Base-by-base conservation (phyloP, 2,888 invertebrate genomes). In the Scotopteryx bipunctaria region DNA sequence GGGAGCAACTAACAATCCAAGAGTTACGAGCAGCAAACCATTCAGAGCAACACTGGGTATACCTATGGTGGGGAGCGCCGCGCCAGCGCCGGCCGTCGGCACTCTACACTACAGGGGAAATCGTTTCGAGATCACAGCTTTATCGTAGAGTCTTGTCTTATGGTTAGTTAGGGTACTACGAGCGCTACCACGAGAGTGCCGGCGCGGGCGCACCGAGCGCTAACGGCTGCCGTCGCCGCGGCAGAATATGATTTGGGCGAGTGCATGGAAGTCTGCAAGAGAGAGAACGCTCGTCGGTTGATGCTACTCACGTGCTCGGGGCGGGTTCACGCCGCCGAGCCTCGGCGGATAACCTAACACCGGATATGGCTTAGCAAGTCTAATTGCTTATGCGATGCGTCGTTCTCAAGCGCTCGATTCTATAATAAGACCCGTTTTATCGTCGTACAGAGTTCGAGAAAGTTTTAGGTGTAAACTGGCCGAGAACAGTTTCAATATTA, bases 181-280 rank as follows among this genome's bases (percentile, higher is more conserved):
- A 48, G 48, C 35, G 53, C 71, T 76, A 76, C 72, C 71, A 71
- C 76, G 70, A 74, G 75, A 59, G 73, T 58, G 76, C 57, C 69
- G 72, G 45, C 51, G 45, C 43, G 43, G 46, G 68, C 70, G 65
- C 83, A 80, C 71, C 76, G 78, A 76, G 83, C 84, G 91, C 91
- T 90, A 89, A 73, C 91, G 88, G 84, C 86, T 76, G 78, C 83
- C 89, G 86, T 87, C 92, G 91, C 92, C 91, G 92, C 86, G 81
- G 75, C 76, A 81, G 93, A 94, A 94, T 92, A 94, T 92, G 91
- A 93, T 91, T 92, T 92, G 92, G 92, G 94, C 93, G 92, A 94
- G 93, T 89, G 93, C 92, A 92, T 92, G 93, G 93, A 94, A 94
- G 94, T 94, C 94, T 94, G 94, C 91, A 94, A 94, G 92, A 86